Evolutionary conservation across 2,113 vertebrate species (phyloP).

Genomic region (Colinus virginianus): DNA sequence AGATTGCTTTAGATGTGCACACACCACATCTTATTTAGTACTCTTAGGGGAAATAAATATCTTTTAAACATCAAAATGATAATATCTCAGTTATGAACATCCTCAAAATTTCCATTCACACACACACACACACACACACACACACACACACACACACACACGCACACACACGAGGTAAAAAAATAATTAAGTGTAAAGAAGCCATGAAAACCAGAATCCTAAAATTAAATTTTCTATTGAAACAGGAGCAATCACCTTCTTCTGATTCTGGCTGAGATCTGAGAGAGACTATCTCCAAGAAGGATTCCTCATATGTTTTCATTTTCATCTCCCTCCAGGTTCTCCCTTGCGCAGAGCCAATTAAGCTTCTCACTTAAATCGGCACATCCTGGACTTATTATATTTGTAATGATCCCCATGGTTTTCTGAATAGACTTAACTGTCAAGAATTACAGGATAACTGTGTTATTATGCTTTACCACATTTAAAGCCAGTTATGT

Average conservation of each 20-base stretch:
- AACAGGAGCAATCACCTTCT: not conserved
- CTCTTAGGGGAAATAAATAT: not conserved
- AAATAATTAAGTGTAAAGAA: not conserved
- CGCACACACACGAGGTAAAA: not conserved
- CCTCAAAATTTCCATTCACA: not conserved
- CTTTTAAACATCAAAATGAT: not conserved
- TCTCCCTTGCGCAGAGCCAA: not conserved
- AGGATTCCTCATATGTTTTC: not conserved
- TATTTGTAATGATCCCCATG: not conserved
- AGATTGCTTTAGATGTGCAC: not conserved
- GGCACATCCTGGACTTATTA: not conserved
- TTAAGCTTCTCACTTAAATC: slow-evolving; percentile 22
- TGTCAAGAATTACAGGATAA: not conserved
- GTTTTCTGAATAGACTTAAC: not conserved
- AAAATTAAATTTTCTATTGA: not conserved
- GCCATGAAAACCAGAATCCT: not conserved
- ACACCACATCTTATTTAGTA: not conserved
- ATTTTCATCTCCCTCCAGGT: slow-evolving; percentile 11
- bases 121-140: too few relatives aligned
- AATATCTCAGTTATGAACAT: not conserved
- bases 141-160: too few relatives aligned
- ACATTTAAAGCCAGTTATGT: not conserved
- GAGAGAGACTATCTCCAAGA: not conserved
- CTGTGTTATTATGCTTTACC: not conserved
- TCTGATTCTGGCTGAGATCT: not conserved